Evolutionary conservation across 2,113 vertebrate genomes (phyloP).

Genomic region (Clarias macrocephalus): DNA sequence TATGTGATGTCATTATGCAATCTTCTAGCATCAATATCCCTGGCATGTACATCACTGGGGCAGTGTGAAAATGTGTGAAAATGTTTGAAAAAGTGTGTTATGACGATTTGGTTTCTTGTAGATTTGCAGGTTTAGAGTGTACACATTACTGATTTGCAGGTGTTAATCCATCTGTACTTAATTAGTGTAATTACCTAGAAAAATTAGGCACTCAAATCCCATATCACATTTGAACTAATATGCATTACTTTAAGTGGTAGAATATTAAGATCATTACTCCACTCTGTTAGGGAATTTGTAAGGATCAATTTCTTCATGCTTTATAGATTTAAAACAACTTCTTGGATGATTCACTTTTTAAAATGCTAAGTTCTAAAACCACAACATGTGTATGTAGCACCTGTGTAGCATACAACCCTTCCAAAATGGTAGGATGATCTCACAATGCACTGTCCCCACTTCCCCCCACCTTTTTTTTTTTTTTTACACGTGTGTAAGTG

Average conservation of each 20-base stretch:
- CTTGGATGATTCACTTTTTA: background rate
- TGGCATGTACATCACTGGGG: background rate
- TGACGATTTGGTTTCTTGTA: background rate
- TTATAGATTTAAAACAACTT: background rate
- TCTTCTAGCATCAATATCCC: background rate
- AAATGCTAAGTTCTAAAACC: background rate
- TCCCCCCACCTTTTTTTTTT: background rate
- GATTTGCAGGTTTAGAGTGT: background rate
- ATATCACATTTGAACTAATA: background rate
- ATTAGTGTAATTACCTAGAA: background rate
- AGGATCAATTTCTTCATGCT: background rate
- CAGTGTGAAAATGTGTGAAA: no score
- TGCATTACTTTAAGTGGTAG: background rate
- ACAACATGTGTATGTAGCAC: background rate
- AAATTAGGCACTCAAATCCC: background rate
- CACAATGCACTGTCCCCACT: background rate
- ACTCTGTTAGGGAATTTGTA: background rate
- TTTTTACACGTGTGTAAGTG: constrained; percentile 23
- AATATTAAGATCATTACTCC: background rate
- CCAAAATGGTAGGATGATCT: background rate
- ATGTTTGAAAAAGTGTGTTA: background rate
- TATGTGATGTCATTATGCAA: background rate
- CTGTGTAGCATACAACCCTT: background rate
- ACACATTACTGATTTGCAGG: no score
- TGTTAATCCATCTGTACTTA: no score